Base-by-base conservation (phyloP, 2,888 invertebrate species). In the Cryptus viduatorius region DNA sequence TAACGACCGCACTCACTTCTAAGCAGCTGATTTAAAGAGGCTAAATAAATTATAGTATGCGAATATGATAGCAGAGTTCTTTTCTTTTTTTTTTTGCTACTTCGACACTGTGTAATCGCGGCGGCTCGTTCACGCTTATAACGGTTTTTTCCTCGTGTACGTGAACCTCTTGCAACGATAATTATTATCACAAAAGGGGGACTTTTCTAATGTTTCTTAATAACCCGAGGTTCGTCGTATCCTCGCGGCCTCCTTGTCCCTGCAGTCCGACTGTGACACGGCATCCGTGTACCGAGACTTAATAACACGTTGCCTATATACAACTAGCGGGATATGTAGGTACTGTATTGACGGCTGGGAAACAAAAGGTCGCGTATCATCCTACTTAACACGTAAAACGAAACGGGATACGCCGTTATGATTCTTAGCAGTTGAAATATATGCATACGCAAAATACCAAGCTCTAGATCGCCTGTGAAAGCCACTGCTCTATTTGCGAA, bases 231-330 rank as follows among this genome's bases (percentile, higher is more conserved):
- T 50, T 64, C 77, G 76, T 65, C 69, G 64, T 64, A 69, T 69
- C 69, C 71, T 76, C 69, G 37, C 76, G 75, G 48, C 48, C 61
- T 61, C 81, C 68, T 75, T 75, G 65, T 73, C 42, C 16, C 65
- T 59, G 73, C 72, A 59, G 42, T 76, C n/a, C 4, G 42, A 37
- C 59, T 50, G 67, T 76, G 59, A 61, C 29, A 37, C 50, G 14
- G 46, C 31, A 46, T 79, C 24, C 37, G 12, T 19, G 1, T 24
- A 69, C 37, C 1, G n/a, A 31, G 59, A 31, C 12, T 59, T 71
- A 72, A 79, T 79, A 79, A 79, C 53, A 65, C 42, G 19, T 29
- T 64, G 24, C 31, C 29, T 65, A 50, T 8, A 64, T n/a, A 24
- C 61, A 50, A 19, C 69, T 72, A 53, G 48, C 61, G 69, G 24